A percentile compares a stretch with the other conserved stretches of the same genome.
Evolutionary conservation across 2,113 vertebrate species (phyloP).

Genomic region (Tragelaphus buxtoni): DNA sequence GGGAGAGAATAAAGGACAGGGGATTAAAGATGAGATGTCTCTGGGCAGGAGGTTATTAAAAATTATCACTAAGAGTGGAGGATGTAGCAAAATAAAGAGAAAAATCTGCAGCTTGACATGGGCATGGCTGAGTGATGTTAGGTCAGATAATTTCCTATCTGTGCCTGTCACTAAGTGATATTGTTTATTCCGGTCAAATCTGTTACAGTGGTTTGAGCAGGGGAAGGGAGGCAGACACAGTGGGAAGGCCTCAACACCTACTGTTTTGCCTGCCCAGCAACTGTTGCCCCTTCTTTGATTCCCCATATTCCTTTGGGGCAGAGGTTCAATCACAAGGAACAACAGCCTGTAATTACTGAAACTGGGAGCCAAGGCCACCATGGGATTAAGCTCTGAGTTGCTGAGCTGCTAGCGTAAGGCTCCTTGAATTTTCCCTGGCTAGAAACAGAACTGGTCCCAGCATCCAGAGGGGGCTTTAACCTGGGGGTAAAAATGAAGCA

Average conservation of each 20-base stretch:
- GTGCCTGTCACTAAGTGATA: not conserved
- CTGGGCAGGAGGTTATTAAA: not conserved
- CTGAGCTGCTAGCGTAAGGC: not conserved
- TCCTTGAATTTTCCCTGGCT: not conserved
- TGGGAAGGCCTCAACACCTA: not conserved
- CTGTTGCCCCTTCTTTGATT: not conserved
- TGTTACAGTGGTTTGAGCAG: not conserved
- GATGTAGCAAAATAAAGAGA: not conserved
- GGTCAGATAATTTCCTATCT: not conserved
- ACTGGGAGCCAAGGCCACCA: not conserved
- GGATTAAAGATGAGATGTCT: not conserved
- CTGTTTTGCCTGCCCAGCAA: not conserved
- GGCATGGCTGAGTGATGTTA: not conserved
- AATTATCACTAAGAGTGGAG: not conserved
- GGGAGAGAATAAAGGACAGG: not conserved
- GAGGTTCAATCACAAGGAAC: not conserved
- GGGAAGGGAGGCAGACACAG: not conserved
- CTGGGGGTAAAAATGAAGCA: not conserved
- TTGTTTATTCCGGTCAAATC: not conserved
- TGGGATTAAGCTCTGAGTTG: slow-evolving; percentile 27
- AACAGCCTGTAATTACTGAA: not conserved
- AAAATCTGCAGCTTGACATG: not conserved
- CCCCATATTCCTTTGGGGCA: not conserved
- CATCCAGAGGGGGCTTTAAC: not conserved
- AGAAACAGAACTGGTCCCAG: not conserved